These are phyloP conservation scores for Malurus leucopterus DNA, from an alignment of 2,797 vertebrate genomes.

Conservation along the genomic window DNA sequence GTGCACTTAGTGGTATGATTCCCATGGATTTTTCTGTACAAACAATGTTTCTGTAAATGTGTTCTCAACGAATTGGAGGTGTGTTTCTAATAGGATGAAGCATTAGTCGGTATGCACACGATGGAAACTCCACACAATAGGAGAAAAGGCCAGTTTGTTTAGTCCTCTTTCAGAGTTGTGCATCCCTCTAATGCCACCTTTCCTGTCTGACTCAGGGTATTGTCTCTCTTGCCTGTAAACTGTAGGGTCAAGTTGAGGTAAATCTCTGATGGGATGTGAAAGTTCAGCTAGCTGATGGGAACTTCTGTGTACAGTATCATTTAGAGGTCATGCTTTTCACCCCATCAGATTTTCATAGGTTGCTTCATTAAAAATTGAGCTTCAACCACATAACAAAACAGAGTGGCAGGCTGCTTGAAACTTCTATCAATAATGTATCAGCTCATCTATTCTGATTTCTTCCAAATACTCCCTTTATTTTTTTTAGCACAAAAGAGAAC, in stretches of 20 bases:
- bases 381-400: slow-evolving; percentile 58
- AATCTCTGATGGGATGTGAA: slow-evolving; percentile 32
- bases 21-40: slow-evolving; percentile 20
- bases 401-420: slow-evolving; percentile 64
- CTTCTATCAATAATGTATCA: slow-evolving; percentile 72
- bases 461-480: slow-evolving; percentile 66
- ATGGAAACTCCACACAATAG: slow-evolving; percentile 60
- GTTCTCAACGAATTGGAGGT: slow-evolving; percentile 56
- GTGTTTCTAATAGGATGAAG: slow-evolving; percentile 35
- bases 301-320: slow-evolving; percentile 28
- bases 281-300: background rate
- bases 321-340: slow-evolving; percentile 60
- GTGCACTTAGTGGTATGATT: background rate
- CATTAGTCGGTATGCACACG: slow-evolving; percentile 57
- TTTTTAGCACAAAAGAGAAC: slow-evolving; percentile 70
- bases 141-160: slow-evolving; percentile 65
- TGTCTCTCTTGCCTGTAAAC: slow-evolving; percentile 51
- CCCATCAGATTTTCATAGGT: slow-evolving; percentile 64
- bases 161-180: slow-evolving; percentile 55
- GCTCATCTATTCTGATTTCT: slow-evolving; percentile 65
- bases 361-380: slow-evolving; percentile 73
- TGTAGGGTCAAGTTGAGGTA: slow-evolving; percentile 66
- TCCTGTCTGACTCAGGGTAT: slow-evolving; percentile 73
- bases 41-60: slow-evolving; percentile 39
- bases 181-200: slow-evolving; percentile 71